These are phyloP conservation scores for Caradrina kadenii DNA, from an alignment of 2,888 invertebrate species.

Conservation along the genomic window DNA sequence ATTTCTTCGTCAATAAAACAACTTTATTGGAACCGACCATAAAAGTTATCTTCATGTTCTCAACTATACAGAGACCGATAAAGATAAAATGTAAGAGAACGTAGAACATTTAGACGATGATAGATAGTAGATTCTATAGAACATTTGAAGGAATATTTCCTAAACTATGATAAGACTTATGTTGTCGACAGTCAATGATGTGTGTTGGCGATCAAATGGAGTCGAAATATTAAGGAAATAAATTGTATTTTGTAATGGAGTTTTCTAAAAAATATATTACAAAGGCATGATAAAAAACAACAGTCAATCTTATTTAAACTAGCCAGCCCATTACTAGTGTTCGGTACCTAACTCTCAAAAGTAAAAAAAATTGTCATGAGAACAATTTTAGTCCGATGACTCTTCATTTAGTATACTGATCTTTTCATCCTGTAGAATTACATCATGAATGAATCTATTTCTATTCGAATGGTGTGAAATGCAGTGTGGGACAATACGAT, in stretches of 20 bases:
- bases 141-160: background rate
- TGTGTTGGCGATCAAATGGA: background rate
- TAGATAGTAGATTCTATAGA: background rate
- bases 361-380: conserved; percentile 5
- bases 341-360: background rate
- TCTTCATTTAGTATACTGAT: background rate
- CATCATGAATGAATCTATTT: conserved; percentile 65
- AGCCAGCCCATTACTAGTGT: too few species aligned
- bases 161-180: background rate
- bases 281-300: conserved; percentile 19
- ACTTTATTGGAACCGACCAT: conserved; percentile 14
- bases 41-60: conserved; percentile 36
- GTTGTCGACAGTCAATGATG: background rate
- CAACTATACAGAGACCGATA: conserved; percentile 17
- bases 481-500: conserved; percentile 78
- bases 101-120: background rate
- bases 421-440: conserved; percentile 14
- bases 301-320: background rate
- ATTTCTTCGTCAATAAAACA: conserved; percentile 13
- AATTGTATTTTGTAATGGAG: conserved; percentile 8
- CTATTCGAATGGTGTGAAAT: conserved; percentile 75
- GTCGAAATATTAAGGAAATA: conserved; percentile 12
- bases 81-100: conserved; percentile 9
- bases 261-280: conserved; percentile 16
- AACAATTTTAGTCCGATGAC: conserved; percentile 15